Evolutionary conservation across 2,888 invertebrate species (phyloP), one percentile per base, ranked within the genome.

Genomic region (Sesia apiformis): DNA sequence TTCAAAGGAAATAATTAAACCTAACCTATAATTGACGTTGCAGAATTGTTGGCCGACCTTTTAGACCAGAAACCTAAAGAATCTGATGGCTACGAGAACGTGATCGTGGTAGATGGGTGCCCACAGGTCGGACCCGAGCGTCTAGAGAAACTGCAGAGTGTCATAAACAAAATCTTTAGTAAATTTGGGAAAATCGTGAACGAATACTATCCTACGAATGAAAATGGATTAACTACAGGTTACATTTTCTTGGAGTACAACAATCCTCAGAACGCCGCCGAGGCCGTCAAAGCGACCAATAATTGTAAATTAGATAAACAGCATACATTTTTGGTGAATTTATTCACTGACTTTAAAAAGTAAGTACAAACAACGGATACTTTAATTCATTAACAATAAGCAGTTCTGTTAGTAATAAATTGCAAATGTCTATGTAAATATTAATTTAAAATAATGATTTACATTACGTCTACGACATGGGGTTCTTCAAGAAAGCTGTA

Each of bases 341-440:
- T 97, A 54, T 98, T 98, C 81, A 96, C 97, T 0, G 98, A 99
- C 80, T 98, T 98, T 80, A 94, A 95, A 67, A 98, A 98, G 93
- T 96, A 80, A 91, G 93, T 90, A 67, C 23, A 23, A 23, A 49
- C 8, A 38, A 5, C 3, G 5, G 5, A 42, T 42, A 42, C 3
- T 3, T 7, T 42, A 6, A 7, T 7, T 42, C 42, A 42, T 42
- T 42, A 42, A 5, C 5, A 42, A 7, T 42, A 42, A 3, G 3
- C 42, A 23, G 23, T 23, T 23, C 23, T 23, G 23, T 23, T 23
- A 2, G 23, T 51, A 4, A 8, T 23, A 51, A 38, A 4, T 49
- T 49, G n/a, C 38, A 49, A 49, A 43, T n/a, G 43, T 7, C 3
- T 23, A 2, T 23, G 23, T 23, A 23, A 23, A 23, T 23, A 23